phyloP scores from a whole-genome alignment of 1,140 invertebrate genomes.

The Pseudomyrmex sp. region DNA sequence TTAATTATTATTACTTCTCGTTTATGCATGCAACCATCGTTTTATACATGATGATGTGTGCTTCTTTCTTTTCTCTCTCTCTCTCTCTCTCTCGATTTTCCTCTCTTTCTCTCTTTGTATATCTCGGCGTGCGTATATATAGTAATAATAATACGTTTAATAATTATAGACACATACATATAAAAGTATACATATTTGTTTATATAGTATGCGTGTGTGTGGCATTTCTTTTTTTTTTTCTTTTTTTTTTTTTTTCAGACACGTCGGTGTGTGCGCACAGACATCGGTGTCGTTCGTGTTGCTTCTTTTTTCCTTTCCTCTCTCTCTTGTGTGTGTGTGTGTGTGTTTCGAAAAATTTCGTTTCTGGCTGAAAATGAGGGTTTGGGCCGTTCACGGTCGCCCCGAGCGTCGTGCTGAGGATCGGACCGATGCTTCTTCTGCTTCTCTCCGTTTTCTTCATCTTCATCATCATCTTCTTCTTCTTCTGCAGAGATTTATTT shows the following conservation, averaged over 20 bases:
- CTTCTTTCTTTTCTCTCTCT: constrained; percentile 14
- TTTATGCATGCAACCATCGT: constrained; percentile 65
- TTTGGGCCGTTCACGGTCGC: constrained; percentile 30
- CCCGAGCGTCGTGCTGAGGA: constrained; percentile 58
- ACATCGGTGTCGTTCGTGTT: constrained; percentile 1
- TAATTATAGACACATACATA: constrained; percentile 61
- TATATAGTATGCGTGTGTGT: constrained; percentile 56
- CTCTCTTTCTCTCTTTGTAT: constrained; percentile 16
- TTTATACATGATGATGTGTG: constrained; percentile 37
- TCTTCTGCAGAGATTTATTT: constrained; percentile 1
- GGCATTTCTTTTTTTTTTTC: background rate
- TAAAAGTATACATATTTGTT: constrained; percentile 62
- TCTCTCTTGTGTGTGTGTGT: no score
- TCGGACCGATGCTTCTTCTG: constrained; percentile 7
- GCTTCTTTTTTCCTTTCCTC: background rate
- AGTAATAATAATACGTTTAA: constrained; percentile 68
- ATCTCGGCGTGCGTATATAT: constrained; percentile 63
- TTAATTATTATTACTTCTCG: constrained; percentile 58
- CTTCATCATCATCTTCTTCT: background rate
- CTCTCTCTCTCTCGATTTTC: background rate
- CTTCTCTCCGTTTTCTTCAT: background rate
- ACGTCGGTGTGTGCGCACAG: constrained; percentile 53
- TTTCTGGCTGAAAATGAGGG: constrained; percentile 25
- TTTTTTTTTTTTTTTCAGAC: constrained; percentile 7
- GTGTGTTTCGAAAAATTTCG: background rate